Evolutionary conservation across 2,113 vertebrate genomes (phyloP).

Genomic region (Regulus satrapa): DNA sequence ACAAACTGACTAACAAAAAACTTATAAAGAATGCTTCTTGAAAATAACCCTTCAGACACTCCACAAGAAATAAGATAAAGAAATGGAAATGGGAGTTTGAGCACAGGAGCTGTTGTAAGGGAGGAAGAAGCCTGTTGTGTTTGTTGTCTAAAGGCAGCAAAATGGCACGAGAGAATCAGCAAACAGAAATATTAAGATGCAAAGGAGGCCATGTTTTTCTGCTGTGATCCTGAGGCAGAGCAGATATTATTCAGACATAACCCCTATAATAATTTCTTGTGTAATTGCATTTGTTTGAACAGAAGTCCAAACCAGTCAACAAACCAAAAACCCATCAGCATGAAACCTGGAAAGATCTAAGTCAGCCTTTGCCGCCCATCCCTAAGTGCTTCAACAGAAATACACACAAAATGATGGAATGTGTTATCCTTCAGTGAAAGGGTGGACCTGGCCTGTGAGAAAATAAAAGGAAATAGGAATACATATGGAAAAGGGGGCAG

Average conservation of each 20-base stretch:
- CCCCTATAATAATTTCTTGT: background rate
- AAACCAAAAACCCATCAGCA: background rate
- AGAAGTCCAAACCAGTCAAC: background rate
- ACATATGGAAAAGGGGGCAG: fast-evolving
- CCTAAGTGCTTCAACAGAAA: background rate
- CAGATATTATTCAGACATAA: background rate
- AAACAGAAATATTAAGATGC: background rate
- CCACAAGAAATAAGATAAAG: background rate
- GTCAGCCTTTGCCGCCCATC: background rate
- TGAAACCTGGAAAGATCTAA: background rate
- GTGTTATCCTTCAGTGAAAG: background rate
- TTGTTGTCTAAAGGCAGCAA: background rate
- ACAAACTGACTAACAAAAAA: no score
- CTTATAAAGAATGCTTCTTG: background rate
- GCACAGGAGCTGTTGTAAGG: background rate
- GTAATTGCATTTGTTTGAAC: background rate
- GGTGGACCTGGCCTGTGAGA: background rate
- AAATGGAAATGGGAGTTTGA: background rate
- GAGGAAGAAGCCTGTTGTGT: background rate
- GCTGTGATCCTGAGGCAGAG: background rate
- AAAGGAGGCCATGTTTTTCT: background rate
- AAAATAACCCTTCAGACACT: background rate
- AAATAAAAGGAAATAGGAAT: background rate
- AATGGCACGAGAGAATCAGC: background rate
- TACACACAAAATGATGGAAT: background rate